These are phyloP conservation scores for Phortica variegata DNA, from an alignment of 1,140 invertebrate species.

Conservation along the genomic window DNA sequence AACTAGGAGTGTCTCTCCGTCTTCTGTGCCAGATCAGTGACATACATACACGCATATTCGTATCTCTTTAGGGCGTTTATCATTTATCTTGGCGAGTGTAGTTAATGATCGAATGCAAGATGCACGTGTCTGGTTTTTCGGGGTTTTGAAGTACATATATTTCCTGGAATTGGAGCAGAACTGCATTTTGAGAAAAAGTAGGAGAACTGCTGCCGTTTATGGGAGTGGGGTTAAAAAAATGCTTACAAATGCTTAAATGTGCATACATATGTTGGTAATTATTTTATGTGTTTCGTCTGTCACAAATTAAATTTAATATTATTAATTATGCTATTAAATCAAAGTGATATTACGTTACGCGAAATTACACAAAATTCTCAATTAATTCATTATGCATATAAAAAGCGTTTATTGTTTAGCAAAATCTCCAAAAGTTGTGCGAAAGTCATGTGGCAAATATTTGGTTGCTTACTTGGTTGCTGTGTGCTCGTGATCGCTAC, in stretches of 20 bases:
- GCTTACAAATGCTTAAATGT: neutral
- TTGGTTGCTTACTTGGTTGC: neutral
- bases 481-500: conserved; percentile 15
- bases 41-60: conserved; percentile 35
- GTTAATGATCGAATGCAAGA: conserved; percentile 11
- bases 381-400: conserved; percentile 11
- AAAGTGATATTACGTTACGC: conserved; percentile 35
- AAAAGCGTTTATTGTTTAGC: conserved; percentile 5
- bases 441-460: conserved; percentile 5
- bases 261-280: neutral
- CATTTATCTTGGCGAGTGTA: conserved; percentile 40
- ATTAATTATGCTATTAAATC: conserved; percentile 40
- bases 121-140: too few relatives aligned
- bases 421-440: neutral
- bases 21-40: conserved; percentile 48
- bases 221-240: too few relatives aligned
- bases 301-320: conserved; percentile 28
- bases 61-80: too few relatives aligned
- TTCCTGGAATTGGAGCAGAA: conserved; percentile 45
- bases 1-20: conserved; percentile 14
- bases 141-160: conserved; percentile 22
- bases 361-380: conserved; percentile 24
- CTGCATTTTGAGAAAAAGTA: conserved; percentile 4
- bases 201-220: neutral
- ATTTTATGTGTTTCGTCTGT: neutral